Evolutionary conservation across 2,888 invertebrate species (phyloP), one percentile per base, ranked within the genome.

Genomic region (Bombylius discolor): DNA sequence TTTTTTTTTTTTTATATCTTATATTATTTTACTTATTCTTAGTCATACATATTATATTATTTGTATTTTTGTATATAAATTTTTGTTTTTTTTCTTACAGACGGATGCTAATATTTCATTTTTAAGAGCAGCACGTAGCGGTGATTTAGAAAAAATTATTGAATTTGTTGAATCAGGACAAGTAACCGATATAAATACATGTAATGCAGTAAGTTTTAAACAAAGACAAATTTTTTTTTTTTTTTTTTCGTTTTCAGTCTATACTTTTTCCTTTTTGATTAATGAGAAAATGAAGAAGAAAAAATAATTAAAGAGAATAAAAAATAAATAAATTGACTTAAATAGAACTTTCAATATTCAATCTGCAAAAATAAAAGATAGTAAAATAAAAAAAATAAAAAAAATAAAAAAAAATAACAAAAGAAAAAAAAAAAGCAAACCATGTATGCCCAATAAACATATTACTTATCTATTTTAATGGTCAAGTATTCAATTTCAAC

Each of bases 51-150:
- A 23, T 23, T 3, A 23, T 23, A 23, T 23, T 23, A 4, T 36
- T 8, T 36, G 9, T 6, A 36, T 36, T 8, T 36, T 8, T 36
- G 36, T 36, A 36, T 9, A 42, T 42, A 11, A 39, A 39, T 39
- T 39, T 39, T 39, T 23, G 23, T 23, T 31, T 34, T 56, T 55
- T 51, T 47, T 45, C n/a, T 58, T 52, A 9, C 55, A 73, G 73
- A 65, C 85, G 75, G 98, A 98, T 74, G 91, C 94, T 66, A 95
- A 92, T 75, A 96, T 97, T 70, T 91, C 93, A 65, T 98, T 99
- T 77, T 80, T 99, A 68, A 83, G 98, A 67, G 97, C 98, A 65
- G 98, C 98, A 61, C 83, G 98, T 66, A 96, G 96, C 62, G 98
- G 98, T 50, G 96, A 98, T 71, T 79, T 98, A 65, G 92, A 93